phyloP scores from a whole-genome alignment of 2,888 invertebrate species.

The Achlya flavicornis region DNA sequence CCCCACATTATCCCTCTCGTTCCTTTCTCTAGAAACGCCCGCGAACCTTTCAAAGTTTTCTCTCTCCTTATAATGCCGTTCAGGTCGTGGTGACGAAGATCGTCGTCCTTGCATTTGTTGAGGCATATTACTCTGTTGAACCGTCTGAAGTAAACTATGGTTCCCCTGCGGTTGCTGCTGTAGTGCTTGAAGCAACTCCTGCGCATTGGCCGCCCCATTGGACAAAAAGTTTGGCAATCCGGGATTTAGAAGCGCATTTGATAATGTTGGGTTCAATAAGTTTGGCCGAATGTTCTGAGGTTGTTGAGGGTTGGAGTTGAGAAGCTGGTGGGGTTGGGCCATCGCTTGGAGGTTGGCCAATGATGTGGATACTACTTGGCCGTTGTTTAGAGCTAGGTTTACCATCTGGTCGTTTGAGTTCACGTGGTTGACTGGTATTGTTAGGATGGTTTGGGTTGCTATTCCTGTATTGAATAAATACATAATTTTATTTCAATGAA shows the following conservation, averaged over 20 bases:
- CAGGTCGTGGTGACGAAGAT: conserved; percentile 74
- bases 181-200: conserved; percentile 89
- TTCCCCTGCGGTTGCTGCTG: conserved; percentile 85
- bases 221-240: conserved; percentile 89
- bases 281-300: conserved; percentile 72
- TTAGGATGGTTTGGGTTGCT: conserved; percentile 97
- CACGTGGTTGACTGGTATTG: conserved; percentile 96
- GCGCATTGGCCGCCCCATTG: conserved; percentile 87
- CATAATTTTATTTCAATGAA: background rate
- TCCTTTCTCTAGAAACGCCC: conserved; percentile 79
- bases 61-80: conserved; percentile 79
- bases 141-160: conserved; percentile 77
- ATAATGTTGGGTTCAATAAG: conserved; percentile 85
- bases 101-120: conserved; percentile 80
- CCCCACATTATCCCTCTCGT: conserved; percentile 80
- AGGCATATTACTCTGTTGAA: conserved; percentile 76
- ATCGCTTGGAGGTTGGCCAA: conserved; percentile 91
- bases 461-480: conserved; percentile 86
- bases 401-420: conserved; percentile 90
- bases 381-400: conserved; percentile 92
- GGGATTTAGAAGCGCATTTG: conserved; percentile 88
- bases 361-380: conserved; percentile 93
- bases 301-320: conserved; percentile 85
- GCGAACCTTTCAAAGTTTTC: conserved; percentile 75
- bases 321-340: conserved; percentile 88